Percentiles rank a stretch among this genome's conserved stretches.
phyloP scores from a whole-genome alignment of 2,888 invertebrate species.

The Aspidapion aeneum region DNA sequence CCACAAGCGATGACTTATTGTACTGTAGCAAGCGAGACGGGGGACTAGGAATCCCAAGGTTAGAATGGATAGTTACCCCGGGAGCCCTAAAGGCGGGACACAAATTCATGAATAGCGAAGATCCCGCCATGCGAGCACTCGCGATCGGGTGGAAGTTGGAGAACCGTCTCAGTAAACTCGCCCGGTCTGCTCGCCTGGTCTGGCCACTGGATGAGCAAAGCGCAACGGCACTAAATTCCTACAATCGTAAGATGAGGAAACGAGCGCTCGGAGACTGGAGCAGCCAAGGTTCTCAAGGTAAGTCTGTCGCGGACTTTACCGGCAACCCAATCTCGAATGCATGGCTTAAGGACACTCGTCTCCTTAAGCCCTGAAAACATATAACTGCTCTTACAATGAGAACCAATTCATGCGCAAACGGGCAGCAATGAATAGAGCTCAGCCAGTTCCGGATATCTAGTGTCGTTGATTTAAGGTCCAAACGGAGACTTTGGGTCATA shows the following conservation, averaged over 20 bases:
- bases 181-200: too few relatives aligned
- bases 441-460: too few relatives aligned
- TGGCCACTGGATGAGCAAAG: slow-evolving; percentile 6
- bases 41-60: slow-evolving; percentile 35
- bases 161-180: slow-evolving; percentile 30
- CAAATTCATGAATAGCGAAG: slow-evolving; percentile 20
- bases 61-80: slow-evolving; percentile 27
- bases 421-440: too few relatives aligned
- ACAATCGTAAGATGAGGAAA: too few relatives aligned
- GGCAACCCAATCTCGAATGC: too few relatives aligned
- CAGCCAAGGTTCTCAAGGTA: slow-evolving; percentile 30
- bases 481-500: too few relatives aligned
- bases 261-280: slow-evolving; percentile 32
- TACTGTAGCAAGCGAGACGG: slow-evolving; percentile 36
- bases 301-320: slow-evolving; percentile 30
- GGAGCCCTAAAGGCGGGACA: slow-evolving; percentile 25
- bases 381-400: too few relatives aligned
- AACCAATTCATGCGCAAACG: slow-evolving; percentile 31
- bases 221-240: slow-evolving; percentile 1
- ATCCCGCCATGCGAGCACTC: slow-evolving; percentile 33
- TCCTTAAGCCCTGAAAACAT: too few relatives aligned
- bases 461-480: too few relatives aligned
- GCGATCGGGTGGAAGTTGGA: slow-evolving; percentile 26
- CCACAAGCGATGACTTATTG: slow-evolving; percentile 29
- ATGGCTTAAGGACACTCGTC: too few relatives aligned